phyloP scores from a whole-genome alignment of 1,140 invertebrate species.

The Odontomachus brunneus region DNA sequence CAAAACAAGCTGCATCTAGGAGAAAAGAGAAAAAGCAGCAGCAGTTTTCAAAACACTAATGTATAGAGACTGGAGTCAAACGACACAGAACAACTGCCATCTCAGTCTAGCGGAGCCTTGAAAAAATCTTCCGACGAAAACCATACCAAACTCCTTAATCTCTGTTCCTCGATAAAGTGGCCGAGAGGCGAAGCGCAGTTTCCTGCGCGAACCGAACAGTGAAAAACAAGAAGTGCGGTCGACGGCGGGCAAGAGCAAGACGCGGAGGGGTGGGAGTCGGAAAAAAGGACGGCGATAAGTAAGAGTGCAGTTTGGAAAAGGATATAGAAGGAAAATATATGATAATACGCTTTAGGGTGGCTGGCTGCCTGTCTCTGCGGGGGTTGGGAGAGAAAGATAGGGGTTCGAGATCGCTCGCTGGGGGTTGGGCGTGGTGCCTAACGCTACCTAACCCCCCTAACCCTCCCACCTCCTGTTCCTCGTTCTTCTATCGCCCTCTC shows the following conservation, averaged over 20 bases:
- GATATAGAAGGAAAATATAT: constrained; percentile 83
- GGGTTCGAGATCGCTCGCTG: constrained; percentile 76
- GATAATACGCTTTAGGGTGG: constrained; percentile 80
- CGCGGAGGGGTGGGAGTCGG: constrained; percentile 17
- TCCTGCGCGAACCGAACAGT: constrained; percentile 39
- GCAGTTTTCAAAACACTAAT: background rate
- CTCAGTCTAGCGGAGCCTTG: background rate
- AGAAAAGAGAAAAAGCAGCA: too few relatives aligned
- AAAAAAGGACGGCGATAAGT: constrained; percentile 59
- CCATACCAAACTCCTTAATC: constrained; percentile 41
- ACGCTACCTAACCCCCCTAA: constrained; percentile 53
- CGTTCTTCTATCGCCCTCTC: constrained; percentile 65
- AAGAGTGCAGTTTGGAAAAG: constrained; percentile 72
- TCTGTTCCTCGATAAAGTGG: constrained; percentile 46
- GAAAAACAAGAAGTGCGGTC: constrained; percentile 55
- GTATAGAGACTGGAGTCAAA: background rate
- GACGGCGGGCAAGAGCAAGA: background rate
- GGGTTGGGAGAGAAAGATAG: constrained; percentile 66
- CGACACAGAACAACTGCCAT: constrained; percentile 3
- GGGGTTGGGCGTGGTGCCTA: constrained; percentile 85
- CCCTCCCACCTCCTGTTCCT: constrained; percentile 64
- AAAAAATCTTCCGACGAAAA: constrained; percentile 24
- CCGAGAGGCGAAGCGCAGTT: constrained; percentile 24
- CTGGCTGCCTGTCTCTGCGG: constrained; percentile 66
- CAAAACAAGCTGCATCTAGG: too few relatives aligned